Conservation (phyloP, 2,113 vertebrate genomes). For the Chaetodon trifascialis region DNA sequence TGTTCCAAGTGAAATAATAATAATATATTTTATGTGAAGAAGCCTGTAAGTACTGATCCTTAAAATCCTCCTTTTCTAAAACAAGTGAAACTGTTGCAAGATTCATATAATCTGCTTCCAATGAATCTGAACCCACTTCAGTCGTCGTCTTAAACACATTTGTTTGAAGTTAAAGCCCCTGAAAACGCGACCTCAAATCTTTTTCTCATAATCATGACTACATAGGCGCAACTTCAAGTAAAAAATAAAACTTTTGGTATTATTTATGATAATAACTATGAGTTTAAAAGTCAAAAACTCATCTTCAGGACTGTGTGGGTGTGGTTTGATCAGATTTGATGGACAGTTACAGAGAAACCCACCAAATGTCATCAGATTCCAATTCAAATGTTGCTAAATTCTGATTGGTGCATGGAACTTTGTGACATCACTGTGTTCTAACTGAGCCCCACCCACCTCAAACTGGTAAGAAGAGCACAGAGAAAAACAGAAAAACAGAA, state of each 20-base stretch:
- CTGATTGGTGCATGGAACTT: neutral
- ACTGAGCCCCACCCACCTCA: neutral
- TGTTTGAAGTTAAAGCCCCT: neutral
- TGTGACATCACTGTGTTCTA: neutral
- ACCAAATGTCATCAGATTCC: neutral
- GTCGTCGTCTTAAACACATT: neutral
- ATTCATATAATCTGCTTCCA: slow-evolving; percentile 36
- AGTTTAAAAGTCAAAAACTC: slow-evolving; percentile 5
- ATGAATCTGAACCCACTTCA: slow-evolving; percentile 17
- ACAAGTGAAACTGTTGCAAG: slow-evolving; percentile 44
- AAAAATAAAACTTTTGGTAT: neutral
- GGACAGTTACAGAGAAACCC: no score
- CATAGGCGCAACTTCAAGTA: neutral
- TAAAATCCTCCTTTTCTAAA: slow-evolving; percentile 40
- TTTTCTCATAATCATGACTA: slow-evolving; percentile 1
- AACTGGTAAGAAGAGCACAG: neutral
- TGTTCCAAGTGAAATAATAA: slow-evolving; percentile 41
- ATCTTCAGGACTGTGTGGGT: neutral
- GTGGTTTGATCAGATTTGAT: neutral
- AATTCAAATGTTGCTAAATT: neutral
- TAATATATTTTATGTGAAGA: slow-evolving; percentile 47
- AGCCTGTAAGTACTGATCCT: slow-evolving; percentile 23
- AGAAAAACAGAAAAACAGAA: neutral
- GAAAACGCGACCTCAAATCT: neutral
- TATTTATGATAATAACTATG: neutral